A percentile compares a stretch with the other conserved stretches of the same genome.
phyloP scores from a whole-genome alignment of 2,797 vertebrate species.

The Ammospiza maritima region DNA sequence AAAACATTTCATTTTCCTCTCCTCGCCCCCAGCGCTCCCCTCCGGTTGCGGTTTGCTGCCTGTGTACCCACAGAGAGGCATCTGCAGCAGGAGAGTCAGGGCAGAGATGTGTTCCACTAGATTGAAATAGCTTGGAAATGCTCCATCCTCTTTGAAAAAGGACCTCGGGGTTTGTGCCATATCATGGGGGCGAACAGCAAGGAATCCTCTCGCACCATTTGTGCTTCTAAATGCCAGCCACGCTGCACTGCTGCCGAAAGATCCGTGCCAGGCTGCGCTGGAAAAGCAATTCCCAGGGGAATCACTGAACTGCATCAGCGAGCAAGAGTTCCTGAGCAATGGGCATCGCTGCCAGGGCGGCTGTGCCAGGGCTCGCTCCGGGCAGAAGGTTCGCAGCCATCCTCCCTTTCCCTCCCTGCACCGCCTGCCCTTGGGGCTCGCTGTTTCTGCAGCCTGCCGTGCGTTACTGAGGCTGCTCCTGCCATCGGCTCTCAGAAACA shows the following conservation, averaged over 20 bases:
- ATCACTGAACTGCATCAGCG: background rate
- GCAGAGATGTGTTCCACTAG: background rate
- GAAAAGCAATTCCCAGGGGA: background rate
- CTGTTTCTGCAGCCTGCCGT: background rate
- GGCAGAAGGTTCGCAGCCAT: background rate
- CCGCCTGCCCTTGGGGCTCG: background rate
- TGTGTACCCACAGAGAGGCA: background rate
- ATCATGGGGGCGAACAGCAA: background rate
- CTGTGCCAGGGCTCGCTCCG: background rate
- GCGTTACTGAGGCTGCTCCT: background rate
- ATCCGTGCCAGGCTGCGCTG: background rate
- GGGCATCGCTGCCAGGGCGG: background rate
- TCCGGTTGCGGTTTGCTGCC: background rate
- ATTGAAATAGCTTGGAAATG: background rate
- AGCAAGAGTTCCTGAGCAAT: background rate
- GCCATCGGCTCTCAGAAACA: background rate
- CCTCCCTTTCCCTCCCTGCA: background rate
- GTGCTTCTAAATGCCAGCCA: background rate
- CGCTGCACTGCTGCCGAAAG: fast-evolving
- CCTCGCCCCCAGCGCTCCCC: background rate
- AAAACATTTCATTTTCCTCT: background rate
- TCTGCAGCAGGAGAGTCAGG: background rate
- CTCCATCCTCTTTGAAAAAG: background rate
- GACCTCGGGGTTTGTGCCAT: background rate
- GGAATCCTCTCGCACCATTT: background rate